Conservation (phyloP, 2,888 invertebrate genomes). For the Saturnia pavonia region DNA sequence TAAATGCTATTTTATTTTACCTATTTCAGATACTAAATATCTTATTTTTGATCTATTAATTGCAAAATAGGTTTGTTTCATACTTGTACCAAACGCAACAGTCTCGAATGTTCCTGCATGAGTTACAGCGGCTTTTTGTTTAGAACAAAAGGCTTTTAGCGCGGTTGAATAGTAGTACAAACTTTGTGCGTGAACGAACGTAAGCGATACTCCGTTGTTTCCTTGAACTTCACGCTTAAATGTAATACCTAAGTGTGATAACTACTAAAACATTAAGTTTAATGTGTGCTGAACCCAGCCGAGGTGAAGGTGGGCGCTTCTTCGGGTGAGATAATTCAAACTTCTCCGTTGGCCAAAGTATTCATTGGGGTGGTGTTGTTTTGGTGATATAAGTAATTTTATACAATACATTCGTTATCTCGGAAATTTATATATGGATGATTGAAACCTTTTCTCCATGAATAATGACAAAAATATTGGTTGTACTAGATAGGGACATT, state of each 20-base stretch:
- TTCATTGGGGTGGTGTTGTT: background rate
- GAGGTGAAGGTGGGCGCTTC: background rate
- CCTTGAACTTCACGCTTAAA: slow-evolving; percentile 27
- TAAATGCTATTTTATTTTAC: background rate
- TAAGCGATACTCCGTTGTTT: slow-evolving; percentile 50
- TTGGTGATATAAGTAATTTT: background rate
- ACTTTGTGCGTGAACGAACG: slow-evolving; percentile 48
- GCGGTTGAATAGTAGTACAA: slow-evolving; percentile 45
- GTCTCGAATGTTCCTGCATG: slow-evolving; percentile 56
- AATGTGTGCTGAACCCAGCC: slow-evolving; percentile 9
- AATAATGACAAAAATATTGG: background rate
- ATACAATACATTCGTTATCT: background rate
- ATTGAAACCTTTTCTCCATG: background rate
- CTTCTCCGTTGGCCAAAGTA: background rate
- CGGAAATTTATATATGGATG: background rate
- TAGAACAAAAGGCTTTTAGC: slow-evolving; percentile 63
- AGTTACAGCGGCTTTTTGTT: slow-evolving; percentile 63
- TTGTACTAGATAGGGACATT: too few relatives aligned
- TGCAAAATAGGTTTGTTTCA: slow-evolving; percentile 18
- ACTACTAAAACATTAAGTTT: slow-evolving; percentile 14
- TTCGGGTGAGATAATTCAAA: background rate
- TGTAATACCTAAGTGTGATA: slow-evolving; percentile 15
- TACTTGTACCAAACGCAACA: slow-evolving; percentile 34
- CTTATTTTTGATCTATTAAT: background rate
- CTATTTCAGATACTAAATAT: background rate